A percentile compares a stretch with the other conserved stretches of the same genome.
These are phyloP conservation scores for Piscicola geometra DNA, from an alignment of 2,888 invertebrate genomes.

Conservation along the genomic window DNA sequence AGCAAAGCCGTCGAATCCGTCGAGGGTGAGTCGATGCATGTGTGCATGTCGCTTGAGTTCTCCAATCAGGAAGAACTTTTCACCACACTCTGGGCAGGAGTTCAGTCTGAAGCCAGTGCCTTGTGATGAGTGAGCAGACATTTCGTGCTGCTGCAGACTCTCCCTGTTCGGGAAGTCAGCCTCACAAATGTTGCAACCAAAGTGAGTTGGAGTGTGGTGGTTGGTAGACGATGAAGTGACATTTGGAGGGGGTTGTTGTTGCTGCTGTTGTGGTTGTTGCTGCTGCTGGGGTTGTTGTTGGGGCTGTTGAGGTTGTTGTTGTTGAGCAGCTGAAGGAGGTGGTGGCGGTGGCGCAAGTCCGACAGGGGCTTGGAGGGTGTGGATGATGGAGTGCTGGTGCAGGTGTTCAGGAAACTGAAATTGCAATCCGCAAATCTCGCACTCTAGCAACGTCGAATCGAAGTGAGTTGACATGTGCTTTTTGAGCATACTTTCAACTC, in stretches of 20 bases:
- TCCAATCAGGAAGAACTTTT: conserved; percentile 28
- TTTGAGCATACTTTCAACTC: conserved; percentile 33
- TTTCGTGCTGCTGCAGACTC: conserved; percentile 26
- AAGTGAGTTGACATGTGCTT: conserved; percentile 33
- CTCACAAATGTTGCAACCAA: conserved; percentile 18
- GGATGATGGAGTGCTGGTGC: conserved; percentile 31
- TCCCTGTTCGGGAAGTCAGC: conserved; percentile 30
- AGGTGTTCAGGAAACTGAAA: conserved; percentile 31
- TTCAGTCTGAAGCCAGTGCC: conserved; percentile 26
- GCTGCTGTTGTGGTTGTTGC: conserved; percentile 20
- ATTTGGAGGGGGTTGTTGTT: conserved; percentile 17
- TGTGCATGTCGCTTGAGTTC: conserved; percentile 32
- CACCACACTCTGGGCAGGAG: conserved; percentile 30
- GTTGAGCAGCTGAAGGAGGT: conserved; percentile 3
- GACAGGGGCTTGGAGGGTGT: conserved; percentile 32
- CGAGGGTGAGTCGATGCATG: conserved; percentile 29
- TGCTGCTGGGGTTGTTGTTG: conserved; percentile 14
- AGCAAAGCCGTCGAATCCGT: conserved; percentile 30
- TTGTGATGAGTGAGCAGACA: conserved; percentile 1
- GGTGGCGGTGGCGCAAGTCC: conserved; percentile 26
- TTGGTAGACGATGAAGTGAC: conserved; percentile 25
- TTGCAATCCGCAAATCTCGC: conserved; percentile 32
- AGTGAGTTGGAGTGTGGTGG: conserved; percentile 26
- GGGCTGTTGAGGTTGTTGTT: background rate
- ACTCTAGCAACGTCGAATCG: conserved; percentile 22